Base-by-base conservation (phyloP, 2,888 invertebrate genomes). In the Yponomeuta evonymella region DNA sequence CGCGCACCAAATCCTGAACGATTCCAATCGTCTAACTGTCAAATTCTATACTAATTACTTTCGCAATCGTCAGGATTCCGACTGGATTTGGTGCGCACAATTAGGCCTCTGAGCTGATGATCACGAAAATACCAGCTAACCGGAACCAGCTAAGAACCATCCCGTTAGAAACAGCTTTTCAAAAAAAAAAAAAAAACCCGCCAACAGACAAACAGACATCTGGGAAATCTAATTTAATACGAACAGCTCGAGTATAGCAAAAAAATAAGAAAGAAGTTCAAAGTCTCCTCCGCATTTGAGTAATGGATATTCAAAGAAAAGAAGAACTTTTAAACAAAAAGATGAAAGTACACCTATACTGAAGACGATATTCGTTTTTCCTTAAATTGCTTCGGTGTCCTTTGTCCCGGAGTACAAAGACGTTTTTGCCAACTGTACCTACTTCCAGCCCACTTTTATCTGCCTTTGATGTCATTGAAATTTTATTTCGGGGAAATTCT, bases 271-370 rank as follows among this genome's bases (percentile, higher is more conserved):
- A 58, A 58, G 12, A 58, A 15, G 51, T 58, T 43, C 51, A 58
- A 58, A 58, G 51, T 58, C 12, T 58, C 5, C 15, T 58, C 15
- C 51, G 15, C 15, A 58, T 58, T 58, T 15, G 4, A 58, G 51
- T 58, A 58, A 58, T 58, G 51, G 51, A 58, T 58, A 58, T 58
- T 15, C 15, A 15, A 58, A 58, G 51, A 58, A 58, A 58, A 58
- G 51, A 58, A 58, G 15, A 58, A 58, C 15, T 58, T 58, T 58
- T 58, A 58, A 58, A 58, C 51, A 58, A 58, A 58, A 58, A 58
- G 51, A 58, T 58, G 12, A 58, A 58, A 58, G 43, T 15, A 58
- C 51, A 58, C 51, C 51, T 58, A 15, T 58, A 58, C 12, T 58
- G 12, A 8, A 12, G 51, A 58, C 12, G 51, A 58, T 58, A 58